Conservation (phyloP, 2,113 vertebrate genomes). For the Notechis scutatus region DNA sequence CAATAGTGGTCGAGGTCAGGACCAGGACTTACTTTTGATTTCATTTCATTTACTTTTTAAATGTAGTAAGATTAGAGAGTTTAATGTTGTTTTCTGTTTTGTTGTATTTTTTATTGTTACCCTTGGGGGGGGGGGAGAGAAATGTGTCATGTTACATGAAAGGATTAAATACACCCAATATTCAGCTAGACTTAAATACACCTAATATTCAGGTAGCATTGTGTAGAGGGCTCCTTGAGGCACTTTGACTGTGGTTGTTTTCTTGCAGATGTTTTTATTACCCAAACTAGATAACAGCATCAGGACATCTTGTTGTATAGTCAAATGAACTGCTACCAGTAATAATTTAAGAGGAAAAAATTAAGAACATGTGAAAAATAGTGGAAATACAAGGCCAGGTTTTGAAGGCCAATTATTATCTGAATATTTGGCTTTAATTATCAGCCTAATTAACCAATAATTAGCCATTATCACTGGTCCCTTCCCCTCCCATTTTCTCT, state of each 20-base stretch:
- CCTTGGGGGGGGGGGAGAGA: background rate
- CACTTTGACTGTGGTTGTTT: background rate
- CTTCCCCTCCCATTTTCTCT: background rate
- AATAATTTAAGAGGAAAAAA: background rate
- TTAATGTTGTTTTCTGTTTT: background rate
- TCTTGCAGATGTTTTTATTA: background rate
- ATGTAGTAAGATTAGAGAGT: background rate
- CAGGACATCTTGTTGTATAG: background rate
- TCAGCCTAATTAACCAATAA: background rate
- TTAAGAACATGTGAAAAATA: background rate
- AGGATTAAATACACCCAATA: background rate
- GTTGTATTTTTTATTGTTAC: background rate
- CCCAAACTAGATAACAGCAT: background rate
- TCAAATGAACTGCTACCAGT: background rate
- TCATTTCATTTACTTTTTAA: background rate
- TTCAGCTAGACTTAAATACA: background rate
- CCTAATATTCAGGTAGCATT: background rate
- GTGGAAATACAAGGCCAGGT: background rate
- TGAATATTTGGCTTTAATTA: background rate
- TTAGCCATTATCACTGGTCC: background rate
- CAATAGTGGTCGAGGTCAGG: background rate
- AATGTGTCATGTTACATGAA: background rate
- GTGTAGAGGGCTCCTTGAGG: background rate
- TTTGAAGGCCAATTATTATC: background rate
- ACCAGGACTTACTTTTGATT: background rate